Percentiles rank a stretch among this genome's conserved stretches.
Evolutionary conservation across 2,888 invertebrate species (phyloP).

Genomic region (Disparrhopalites patrizii): DNA sequence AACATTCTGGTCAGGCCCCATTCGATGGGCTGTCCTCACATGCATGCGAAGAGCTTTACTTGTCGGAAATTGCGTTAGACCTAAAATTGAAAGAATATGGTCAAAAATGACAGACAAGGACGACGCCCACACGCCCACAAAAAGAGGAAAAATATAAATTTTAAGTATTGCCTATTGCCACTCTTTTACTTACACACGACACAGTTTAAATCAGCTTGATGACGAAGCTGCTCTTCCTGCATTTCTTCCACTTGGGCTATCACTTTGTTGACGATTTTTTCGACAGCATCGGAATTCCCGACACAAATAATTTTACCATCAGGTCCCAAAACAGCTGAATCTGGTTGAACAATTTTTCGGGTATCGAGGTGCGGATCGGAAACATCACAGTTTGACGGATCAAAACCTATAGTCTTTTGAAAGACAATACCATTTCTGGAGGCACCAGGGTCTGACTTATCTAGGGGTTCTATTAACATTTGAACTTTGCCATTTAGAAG

Average conservation of each 20-base stretch:
- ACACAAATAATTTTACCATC: constrained; percentile 61
- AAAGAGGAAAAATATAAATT: not conserved
- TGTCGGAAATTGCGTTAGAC: constrained; percentile 41
- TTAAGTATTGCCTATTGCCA: not conserved
- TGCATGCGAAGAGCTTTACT: constrained; percentile 43
- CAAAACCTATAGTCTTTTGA: constrained; percentile 2
- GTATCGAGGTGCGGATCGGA: constrained; percentile 5
- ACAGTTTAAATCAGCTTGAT: constrained; percentile 30
- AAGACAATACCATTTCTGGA: constrained; percentile 17
- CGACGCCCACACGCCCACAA: not conserved
- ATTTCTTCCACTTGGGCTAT: constrained; percentile 34
- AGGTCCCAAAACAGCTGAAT: constrained; percentile 61
- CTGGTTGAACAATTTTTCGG: constrained; percentile 52
- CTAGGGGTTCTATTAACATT: constrained; percentile 3
- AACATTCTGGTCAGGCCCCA: constrained; percentile 5
- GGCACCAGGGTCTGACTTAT: not conserved
- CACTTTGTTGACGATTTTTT: constrained; percentile 35
- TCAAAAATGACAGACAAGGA: too few relatives aligned
- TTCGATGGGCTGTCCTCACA: constrained; percentile 34
- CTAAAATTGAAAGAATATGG: too few relatives aligned
- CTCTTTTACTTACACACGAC: constrained; percentile 42
- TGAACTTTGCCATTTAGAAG: not conserved
- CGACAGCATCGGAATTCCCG: constrained; percentile 35
- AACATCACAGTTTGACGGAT: constrained; percentile 25
- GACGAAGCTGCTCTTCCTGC: constrained; percentile 27